Conservation (phyloP, 1,140 invertebrate species). For the Orchestia grillus region DNA sequence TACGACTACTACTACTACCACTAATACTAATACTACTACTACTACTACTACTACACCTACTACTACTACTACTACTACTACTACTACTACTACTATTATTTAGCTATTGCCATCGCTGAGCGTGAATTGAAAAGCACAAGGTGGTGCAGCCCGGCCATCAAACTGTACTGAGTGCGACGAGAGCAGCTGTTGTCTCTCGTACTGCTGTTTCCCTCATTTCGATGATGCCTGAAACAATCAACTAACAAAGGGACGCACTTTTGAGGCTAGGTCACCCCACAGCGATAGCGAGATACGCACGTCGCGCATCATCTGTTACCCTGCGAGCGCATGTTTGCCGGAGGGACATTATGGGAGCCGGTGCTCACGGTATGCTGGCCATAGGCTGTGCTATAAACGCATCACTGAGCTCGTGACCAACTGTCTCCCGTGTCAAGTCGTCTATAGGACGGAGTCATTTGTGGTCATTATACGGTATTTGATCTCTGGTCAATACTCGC, state of each 20-base stretch:
- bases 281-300: background rate
- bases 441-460: slow-evolving; percentile 2
- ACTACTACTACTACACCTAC: background rate
- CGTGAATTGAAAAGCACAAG: too few species aligned
- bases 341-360: background rate
- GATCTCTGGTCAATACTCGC: background rate
- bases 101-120: too few species aligned
- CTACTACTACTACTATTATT: too few species aligned
- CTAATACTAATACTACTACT: background rate
- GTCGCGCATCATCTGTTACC: background rate
- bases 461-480: background rate
- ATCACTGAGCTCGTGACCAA: background rate
- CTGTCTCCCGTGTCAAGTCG: background rate
- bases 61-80: too few species aligned
- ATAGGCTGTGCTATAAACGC: background rate
- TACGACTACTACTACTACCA: too few species aligned
- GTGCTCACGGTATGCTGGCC: too few species aligned
- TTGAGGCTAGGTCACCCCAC: background rate
- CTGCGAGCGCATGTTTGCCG: background rate
- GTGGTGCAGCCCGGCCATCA: too few species aligned
- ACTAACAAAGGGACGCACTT: background rate
- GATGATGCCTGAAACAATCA: background rate
- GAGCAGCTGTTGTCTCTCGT: background rate
- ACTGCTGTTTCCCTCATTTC: background rate
- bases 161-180: background rate